Base-by-base conservation (phyloP, 1,140 invertebrate genomes). In the Atta cephalotes region DNA sequence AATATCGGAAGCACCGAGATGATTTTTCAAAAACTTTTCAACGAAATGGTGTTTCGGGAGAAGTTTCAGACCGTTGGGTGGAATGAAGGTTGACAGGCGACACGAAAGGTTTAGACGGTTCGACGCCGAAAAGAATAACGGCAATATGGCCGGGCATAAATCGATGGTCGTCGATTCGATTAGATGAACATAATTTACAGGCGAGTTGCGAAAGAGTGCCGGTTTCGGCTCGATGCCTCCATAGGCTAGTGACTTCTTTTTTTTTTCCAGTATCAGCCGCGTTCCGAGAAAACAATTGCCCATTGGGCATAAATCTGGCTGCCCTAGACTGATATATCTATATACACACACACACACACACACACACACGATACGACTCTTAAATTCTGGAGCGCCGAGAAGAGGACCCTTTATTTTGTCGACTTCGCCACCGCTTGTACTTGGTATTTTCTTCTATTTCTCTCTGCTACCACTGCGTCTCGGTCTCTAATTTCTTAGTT, bases 161-260 rank as follows among this genome's bases (percentile, higher is more conserved):
- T 94, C 94, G 92, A 85, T 31, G 72, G 63, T 71, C 85, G 87
- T 84, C 90, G 92, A 94, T 94, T 95, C 93, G 94, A 94, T 94
- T 94, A 95, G 93, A 94, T 88, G 89, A 89, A 88, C 91, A 91
- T 93, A 94, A 95, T 94, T 95, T 92, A 94, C 92, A 71, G 85
- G 77, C 68, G 74, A 4, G 16, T 45, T 63, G 56, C 45, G 49
- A 79, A 90, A 79, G 39, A 28, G 78, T 6, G 78, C 16, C 25
- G 25, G 45, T 3, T 25, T 28, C 49, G n/a, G 25, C 14, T 2
- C 9, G 53, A 53, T 53, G 76, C 14, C 58, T 58, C 63, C 25
- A 12, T 28, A 12, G n/a, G 56, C 62, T 51, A 49, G 39, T 14
- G 63, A 31, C 31, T 78, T 62, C 16, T 53, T 51, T 51, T 56